Evolutionary conservation across 2,797 vertebrate species (phyloP).

Genomic region (Macropodus opercularis): DNA sequence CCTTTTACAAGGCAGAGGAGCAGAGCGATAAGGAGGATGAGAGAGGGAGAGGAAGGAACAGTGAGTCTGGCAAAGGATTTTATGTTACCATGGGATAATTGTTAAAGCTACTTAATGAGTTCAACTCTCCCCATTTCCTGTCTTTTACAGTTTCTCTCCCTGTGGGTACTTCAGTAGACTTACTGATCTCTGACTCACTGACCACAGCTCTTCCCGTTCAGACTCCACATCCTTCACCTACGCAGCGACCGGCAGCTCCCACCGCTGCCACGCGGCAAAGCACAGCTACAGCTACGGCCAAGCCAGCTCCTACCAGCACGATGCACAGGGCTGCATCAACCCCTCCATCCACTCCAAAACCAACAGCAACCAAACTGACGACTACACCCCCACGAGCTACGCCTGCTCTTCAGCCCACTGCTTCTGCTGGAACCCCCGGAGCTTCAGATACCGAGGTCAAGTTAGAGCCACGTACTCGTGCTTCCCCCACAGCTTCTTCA

Average conservation of each 20-base stretch:
- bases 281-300: constrained; percentile 41
- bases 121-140: background rate
- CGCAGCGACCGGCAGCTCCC: constrained; percentile 16
- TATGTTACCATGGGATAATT: background rate
- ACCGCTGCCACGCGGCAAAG: constrained; percentile 30
- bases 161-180: constrained; percentile 34
- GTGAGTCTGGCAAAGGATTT: constrained; percentile 77
- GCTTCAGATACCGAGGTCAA: constrained; percentile 14
- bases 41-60: constrained; percentile 71
- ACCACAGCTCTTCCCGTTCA: constrained; percentile 12
- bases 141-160: constrained; percentile 25
- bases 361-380: constrained; percentile 16
- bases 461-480: background rate
- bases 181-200: constrained; percentile 35
- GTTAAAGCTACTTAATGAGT: background rate
- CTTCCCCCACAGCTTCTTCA: background rate
- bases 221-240: constrained; percentile 7
- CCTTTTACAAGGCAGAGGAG: constrained; percentile 92
- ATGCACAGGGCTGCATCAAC: background rate
- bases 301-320: constrained; percentile 19
- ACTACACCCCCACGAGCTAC: constrained; percentile 30
- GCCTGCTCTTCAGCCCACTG: constrained; percentile 6
- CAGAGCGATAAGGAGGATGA: constrained; percentile 65
- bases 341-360: constrained; percentile 14
- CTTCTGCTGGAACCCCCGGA: constrained; percentile 10